Evolutionary conservation across 2,888 invertebrate genomes (phyloP).

Genomic region (Drosophila seclusa): DNA sequence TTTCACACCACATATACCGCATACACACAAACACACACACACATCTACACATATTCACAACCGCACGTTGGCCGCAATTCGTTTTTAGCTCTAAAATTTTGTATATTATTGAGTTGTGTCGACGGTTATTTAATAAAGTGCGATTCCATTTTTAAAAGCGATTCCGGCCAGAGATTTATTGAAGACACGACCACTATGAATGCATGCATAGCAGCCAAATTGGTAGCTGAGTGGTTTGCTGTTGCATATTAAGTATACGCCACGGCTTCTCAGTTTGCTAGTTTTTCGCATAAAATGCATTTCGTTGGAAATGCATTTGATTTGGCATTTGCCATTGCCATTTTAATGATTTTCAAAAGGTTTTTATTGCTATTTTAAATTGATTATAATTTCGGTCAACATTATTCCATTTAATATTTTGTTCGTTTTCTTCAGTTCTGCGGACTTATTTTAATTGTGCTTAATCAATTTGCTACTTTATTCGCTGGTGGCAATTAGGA

Average conservation of each 20-base stretch:
- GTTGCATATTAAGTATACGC: constrained; percentile 62
- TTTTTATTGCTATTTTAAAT: not conserved
- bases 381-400: constrained; percentile 11
- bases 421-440: not conserved
- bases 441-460: constrained; percentile 38
- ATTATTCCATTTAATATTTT: not conserved
- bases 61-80: constrained; percentile 46
- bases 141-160: constrained; percentile 64
- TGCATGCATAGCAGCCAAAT: constrained; percentile 42
- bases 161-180: constrained; percentile 56
- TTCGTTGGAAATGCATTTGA: constrained; percentile 35
- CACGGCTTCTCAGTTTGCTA: constrained; percentile 4
- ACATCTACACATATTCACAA: constrained; percentile 5
- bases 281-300: constrained; percentile 6
- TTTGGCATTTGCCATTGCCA: constrained; percentile 31
- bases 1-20: constrained; percentile 2
- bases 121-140: constrained; percentile 80
- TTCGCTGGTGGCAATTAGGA: constrained; percentile 55
- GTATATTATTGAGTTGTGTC: constrained; percentile 80
- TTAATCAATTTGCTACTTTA: constrained; percentile 56
- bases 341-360: not conserved
- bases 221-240: constrained; percentile 53
- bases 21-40: not conserved
- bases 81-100: constrained; percentile 57
- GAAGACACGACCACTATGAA: constrained; percentile 45